Evolutionary conservation across 92 coral and sea anemone genomes (phyloP), one percentile per base, ranked within the genome.

Genomic region (Bergia sp.): DNA sequence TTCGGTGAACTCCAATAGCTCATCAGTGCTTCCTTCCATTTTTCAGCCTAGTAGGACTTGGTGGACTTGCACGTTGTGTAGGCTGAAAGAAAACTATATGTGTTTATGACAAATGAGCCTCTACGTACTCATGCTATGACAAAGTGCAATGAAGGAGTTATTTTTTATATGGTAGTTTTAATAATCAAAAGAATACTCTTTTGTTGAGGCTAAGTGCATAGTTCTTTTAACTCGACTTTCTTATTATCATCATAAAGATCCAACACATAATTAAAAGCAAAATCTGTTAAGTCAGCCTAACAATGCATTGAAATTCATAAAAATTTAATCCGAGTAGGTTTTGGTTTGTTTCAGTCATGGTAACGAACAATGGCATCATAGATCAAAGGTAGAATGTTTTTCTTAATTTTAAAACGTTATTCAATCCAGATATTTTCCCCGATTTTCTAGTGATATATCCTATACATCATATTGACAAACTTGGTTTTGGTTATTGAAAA

Each of bases 21-120:
- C 43, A 43, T 23, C 65, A 45, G 64, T 37, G 49, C 87, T 83
- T 83, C 78, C 57, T 44, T 83, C 78, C 87, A 83, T 83, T 44
- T 7, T 41, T 83, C 45, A 83, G n/a, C 45, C 20, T 21, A 37
- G 23, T 15, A 50, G 6, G 0, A 16, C 0, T 65, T 29, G 12
- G 84, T 3, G 7, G 47, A 69, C 42, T 43, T 65, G 38, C 15
- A 41, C 29, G 61, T 83, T 18, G 2, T 9, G 12, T 18, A 12
- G 36, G 61, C 37, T 23, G 20, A 16, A 36, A 41, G 36, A 57
- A 36, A 69, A 82, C 4, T 77, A 77, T 11, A 3, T n/a, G 53
- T 79, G 41, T 49, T 50, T 47, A 40, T 36, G 64, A 7, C 20
- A 15, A 79, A 29, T 79, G 41, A 49, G 41, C 49, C 29, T 36